Evolutionary conservation across 2,113 vertebrate species (phyloP).

Genomic region (Ciconia boyciana): DNA sequence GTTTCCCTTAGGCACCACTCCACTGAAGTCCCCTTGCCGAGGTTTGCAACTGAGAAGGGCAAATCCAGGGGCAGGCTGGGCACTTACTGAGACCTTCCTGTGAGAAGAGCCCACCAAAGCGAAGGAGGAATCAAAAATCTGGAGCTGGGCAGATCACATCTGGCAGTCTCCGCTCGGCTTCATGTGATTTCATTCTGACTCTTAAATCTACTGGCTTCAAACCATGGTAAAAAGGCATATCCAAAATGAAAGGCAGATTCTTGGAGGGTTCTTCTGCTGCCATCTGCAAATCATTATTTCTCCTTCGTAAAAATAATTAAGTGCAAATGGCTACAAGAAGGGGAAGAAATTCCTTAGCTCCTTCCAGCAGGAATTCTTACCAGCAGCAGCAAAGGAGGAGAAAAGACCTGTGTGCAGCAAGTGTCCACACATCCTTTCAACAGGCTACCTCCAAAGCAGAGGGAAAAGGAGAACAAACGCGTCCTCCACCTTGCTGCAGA

Average conservation of each 20-base stretch:
- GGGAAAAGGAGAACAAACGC: not conserved
- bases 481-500: not conserved
- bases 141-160: not conserved
- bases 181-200: not conserved
- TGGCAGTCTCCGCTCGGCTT: not conserved
- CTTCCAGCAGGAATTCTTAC: not conserved
- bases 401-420: not conserved
- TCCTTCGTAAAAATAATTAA: not conserved
- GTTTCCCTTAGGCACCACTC: not conserved
- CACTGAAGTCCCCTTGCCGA: not conserved
- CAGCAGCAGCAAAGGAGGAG: not conserved
- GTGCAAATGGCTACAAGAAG: not conserved
- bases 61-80: not conserved
- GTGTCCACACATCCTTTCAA: rapidly evolving
- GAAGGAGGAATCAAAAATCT: not conserved
- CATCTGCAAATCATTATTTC: constrained; percentile 53
- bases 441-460: not conserved
- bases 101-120: not conserved
- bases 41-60: not conserved
- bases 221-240: not conserved
- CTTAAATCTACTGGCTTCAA: not conserved
- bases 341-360: constrained; percentile 6
- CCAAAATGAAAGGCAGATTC: constrained; percentile 12
- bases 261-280: not conserved
- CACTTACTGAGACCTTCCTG: not conserved